These are phyloP conservation scores for Rhinogobius similis DNA, from an alignment of 2,113 vertebrate genomes.

Conservation along the genomic window DNA sequence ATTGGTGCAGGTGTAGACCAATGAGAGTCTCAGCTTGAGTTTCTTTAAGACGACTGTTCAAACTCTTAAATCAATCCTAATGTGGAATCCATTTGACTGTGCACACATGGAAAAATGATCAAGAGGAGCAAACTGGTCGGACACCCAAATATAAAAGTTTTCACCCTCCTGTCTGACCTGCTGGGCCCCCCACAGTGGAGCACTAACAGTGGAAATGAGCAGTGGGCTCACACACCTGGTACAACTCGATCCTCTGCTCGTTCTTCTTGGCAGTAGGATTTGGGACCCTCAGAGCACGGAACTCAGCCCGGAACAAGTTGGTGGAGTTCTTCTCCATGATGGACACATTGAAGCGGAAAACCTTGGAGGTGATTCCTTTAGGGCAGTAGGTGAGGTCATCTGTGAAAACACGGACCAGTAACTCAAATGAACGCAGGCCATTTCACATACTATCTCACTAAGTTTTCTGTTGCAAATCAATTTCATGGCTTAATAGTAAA, in stretches of 20 bases:
- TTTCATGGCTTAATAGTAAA: conserved; percentile 9
- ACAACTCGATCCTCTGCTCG: conserved; percentile 95
- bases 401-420: conserved; percentile 65
- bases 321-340: conserved; percentile 94
- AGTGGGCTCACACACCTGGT: conserved; percentile 83
- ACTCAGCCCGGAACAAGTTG: conserved; percentile 95
- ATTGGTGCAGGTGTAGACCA: conserved; percentile 38
- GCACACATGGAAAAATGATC: conserved; percentile 73
- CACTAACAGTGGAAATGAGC: conserved; percentile 39
- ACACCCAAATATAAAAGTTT: conserved; percentile 68
- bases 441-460: conserved; percentile 21
- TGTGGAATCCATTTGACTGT: conserved; percentile 69
- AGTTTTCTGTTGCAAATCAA: conserved; percentile 42
- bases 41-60: conserved; percentile 66
- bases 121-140: conserved; percentile 51
- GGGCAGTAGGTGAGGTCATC: conserved; percentile 89
- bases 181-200: conserved; percentile 25
- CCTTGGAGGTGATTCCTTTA: conserved; percentile 91
- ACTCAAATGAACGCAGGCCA: conserved; percentile 37
- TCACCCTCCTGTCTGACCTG: conserved; percentile 59
- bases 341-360: conserved; percentile 95
- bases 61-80: conserved; percentile 63
- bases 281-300: conserved; percentile 88
- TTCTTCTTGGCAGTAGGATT: conserved; percentile 87
- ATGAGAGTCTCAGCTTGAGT: conserved; percentile 55